phyloP scores from a whole-genome alignment of 2,888 invertebrate genomes.

The Lycaena phlaeas region DNA sequence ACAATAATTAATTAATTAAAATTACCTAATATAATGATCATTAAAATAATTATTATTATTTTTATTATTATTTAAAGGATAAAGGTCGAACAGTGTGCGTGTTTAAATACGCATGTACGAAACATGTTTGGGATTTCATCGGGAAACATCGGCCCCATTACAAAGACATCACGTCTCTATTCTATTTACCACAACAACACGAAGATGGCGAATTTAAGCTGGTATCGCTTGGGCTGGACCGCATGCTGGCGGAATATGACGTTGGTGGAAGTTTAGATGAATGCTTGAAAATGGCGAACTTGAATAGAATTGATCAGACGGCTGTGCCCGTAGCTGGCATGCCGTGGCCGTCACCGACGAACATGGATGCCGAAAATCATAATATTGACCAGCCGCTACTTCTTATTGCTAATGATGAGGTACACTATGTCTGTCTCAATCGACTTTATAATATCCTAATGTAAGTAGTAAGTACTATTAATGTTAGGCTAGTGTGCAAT shows the following conservation, averaged over 20 bases:
- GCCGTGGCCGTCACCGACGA: conserved; percentile 40
- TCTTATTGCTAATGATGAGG: conserved; percentile 76
- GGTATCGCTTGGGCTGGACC: conserved; percentile 74
- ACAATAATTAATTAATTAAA: too few species aligned
- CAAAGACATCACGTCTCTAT: conserved; percentile 66
- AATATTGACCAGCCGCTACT: conserved; percentile 49
- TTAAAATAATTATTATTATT: too few species aligned
- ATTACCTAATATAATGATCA: too few species aligned
- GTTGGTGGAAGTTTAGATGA: conserved; percentile 54
- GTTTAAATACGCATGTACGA: conserved; percentile 45
- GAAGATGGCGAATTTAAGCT: conserved; percentile 50
- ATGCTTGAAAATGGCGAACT: conserved; percentile 47
- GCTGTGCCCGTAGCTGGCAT: conserved; percentile 70
- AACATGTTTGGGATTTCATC: conserved; percentile 60
- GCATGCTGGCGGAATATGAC: conserved; percentile 74
- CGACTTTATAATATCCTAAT: too few species aligned
- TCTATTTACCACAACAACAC: conserved; percentile 62
- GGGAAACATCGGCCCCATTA: conserved; percentile 77
- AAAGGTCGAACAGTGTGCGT: conserved; percentile 62
- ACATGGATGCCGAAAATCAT: conserved; percentile 28
- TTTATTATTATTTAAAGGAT: conserved; percentile 51
- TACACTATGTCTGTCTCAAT: too few species aligned
- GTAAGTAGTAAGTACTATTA: too few species aligned
- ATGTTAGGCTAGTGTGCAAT: too few species aligned
- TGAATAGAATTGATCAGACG: conserved; percentile 76